phyloP scores from a whole-genome alignment of 2,797 vertebrate genomes.

The Eulemur rubriventer region DNA sequence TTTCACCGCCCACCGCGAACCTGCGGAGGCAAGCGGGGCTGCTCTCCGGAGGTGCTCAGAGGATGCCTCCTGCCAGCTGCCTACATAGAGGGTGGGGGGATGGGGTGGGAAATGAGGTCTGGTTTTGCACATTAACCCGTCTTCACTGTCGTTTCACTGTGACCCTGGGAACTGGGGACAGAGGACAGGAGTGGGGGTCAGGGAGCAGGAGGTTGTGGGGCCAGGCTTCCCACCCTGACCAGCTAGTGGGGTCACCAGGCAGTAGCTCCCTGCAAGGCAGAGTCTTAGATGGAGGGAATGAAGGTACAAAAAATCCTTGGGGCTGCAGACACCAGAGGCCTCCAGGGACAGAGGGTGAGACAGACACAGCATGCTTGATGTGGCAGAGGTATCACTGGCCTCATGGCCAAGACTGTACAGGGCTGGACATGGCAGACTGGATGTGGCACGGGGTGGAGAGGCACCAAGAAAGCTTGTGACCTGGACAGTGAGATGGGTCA shows the following conservation, averaged over 20 bases:
- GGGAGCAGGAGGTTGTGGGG: neutral
- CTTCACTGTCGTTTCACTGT: neutral
- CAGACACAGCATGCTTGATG: neutral
- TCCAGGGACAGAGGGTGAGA: neutral
- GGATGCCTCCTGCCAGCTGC: neutral
- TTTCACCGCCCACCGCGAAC: neutral
- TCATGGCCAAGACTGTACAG: neutral
- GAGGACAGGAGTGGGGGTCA: neutral
- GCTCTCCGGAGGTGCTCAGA: neutral
- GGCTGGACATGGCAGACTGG: neutral
- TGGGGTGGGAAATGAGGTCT: neutral
- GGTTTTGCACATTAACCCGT: neutral
- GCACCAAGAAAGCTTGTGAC: neutral
- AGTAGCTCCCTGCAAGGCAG: neutral
- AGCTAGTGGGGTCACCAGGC: neutral
- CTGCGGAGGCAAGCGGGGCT: accelerated
- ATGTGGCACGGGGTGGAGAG: neutral
- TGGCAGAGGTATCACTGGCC: neutral
- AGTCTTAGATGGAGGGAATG: neutral
- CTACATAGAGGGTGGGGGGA: neutral
- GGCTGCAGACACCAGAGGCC: neutral
- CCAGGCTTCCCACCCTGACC: neutral
- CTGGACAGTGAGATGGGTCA: accelerated
- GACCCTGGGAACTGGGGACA: neutral
- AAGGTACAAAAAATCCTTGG: neutral